These are phyloP conservation scores for Drosophila yakuba DNA, from an alignment of 1,140 invertebrate genomes.

Conservation along the genomic window DNA sequence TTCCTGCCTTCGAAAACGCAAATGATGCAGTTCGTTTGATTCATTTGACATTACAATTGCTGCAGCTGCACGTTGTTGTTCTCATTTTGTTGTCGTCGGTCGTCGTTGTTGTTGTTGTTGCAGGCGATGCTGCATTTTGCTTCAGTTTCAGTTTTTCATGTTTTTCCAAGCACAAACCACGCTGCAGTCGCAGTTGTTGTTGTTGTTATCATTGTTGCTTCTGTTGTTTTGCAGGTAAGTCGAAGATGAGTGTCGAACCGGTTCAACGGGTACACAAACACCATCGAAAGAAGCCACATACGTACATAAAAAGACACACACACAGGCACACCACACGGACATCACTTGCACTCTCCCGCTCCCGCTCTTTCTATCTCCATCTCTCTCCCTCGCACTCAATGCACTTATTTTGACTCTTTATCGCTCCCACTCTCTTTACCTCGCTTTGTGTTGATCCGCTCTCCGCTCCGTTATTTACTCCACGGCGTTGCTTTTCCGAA, in stretches of 20 bases:
- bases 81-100: background rate
- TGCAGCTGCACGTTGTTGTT: constrained; percentile 11
- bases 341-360: constrained; percentile 1
- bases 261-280: constrained; percentile 21
- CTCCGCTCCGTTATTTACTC: constrained; percentile 1
- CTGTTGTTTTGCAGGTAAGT: constrained; percentile 38
- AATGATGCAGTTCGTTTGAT: constrained; percentile 20
- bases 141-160: constrained; percentile 13
- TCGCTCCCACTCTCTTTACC: constrained; percentile 4
- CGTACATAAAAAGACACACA: background rate
- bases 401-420: background rate
- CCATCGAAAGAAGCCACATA: background rate
- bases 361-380: background rate
- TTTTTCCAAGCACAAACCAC: constrained; percentile 2
- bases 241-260: constrained; percentile 27
- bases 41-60: constrained; percentile 36
- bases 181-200: constrained; percentile 8
- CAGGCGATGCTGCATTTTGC: constrained; percentile 7
- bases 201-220: constrained; percentile 13
- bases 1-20: background rate
- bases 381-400: background rate
- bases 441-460: constrained; percentile 9
- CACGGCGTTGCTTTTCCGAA: background rate
- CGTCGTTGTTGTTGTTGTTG: background rate
- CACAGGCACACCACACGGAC: background rate